Evolutionary conservation across 1,140 invertebrate genomes (phyloP), one percentile per base, ranked within the genome.

Genomic region (Potamilus streckersoni): DNA sequence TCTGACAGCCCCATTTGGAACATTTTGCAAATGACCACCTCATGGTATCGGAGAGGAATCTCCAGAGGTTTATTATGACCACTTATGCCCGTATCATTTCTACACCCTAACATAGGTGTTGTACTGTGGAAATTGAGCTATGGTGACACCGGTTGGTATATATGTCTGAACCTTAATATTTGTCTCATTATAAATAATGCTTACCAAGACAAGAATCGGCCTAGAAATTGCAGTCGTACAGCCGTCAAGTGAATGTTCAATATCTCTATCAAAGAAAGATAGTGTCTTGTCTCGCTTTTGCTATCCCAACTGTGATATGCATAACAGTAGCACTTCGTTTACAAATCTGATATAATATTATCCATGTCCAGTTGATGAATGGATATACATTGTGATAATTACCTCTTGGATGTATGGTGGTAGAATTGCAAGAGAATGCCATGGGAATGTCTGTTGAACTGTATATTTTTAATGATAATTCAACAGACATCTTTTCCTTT

Each of bases 21-120:
- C 20, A 67, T 58, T 84, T 71, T 74, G 38, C 38, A 73, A 20
- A 83, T 60, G n/a, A 61, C 23, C 61, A 84, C n/a, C 15, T 77
- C 83, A 27, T 83, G 23, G 69, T 78, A 83, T 16, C 79, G 65
- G n/a, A 82, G 73, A 61, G 74, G 82, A 27, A 79, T 78, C 60
- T 79, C 74, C 17, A 66, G 31, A 23, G 78, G 64, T 66, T 70
- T 78, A 8, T 73, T 76, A 77, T 82, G 76, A 11, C 38, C 38
- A 49, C 4, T 49, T 6, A 8, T 49, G 0, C 6, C 12, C 73
- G 74, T 12, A 70, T 66, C 4, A 38, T 72, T 20, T 17, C 58
- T 31, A 20, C 16, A 55, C 68, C 68, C 6, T 4, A 71, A 66
- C 2, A 66, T 55, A 72, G 58, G 60, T 81, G 58, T 81, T 83